Conservation (phyloP, 2,888 invertebrate species). For the Trypoxylon attenuatum region DNA sequence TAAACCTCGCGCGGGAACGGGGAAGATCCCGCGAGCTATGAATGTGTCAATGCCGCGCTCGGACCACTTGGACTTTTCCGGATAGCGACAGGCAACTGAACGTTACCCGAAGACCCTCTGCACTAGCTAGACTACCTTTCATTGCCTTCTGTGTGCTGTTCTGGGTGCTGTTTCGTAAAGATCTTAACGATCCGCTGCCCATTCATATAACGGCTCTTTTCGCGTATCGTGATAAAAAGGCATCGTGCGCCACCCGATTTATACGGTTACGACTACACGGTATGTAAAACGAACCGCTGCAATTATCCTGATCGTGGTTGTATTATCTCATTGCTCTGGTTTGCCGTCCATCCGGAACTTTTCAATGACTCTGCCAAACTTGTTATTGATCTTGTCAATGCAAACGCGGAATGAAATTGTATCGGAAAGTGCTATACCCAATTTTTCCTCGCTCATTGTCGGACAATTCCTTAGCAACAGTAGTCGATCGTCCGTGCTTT, state of each 20-base stretch:
- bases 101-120: neutral
- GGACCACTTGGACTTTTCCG: constrained; percentile 47
- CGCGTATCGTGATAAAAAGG: constrained; percentile 9
- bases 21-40: neutral
- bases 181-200: neutral
- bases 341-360: neutral
- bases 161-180: constrained; percentile 1
- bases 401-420: no score
- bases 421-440: no score
- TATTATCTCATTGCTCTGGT: neutral
- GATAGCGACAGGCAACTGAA: constrained; percentile 2
- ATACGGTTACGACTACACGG: neutral
- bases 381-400: neutral
- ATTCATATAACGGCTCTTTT: constrained; percentile 19
- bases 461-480: neutral
- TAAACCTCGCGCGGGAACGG: neutral
- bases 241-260: constrained; percentile 7
- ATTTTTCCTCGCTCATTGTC: no score
- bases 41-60: constrained; percentile 2
- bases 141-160: no score
- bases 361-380: neutral
- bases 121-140: no score
- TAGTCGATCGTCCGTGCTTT: neutral
- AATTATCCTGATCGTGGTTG: constrained; percentile 5
- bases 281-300: neutral